These are phyloP conservation scores for Drosophila mulleri DNA, from an alignment of 2,888 invertebrate species.

Conservation along the genomic window DNA sequence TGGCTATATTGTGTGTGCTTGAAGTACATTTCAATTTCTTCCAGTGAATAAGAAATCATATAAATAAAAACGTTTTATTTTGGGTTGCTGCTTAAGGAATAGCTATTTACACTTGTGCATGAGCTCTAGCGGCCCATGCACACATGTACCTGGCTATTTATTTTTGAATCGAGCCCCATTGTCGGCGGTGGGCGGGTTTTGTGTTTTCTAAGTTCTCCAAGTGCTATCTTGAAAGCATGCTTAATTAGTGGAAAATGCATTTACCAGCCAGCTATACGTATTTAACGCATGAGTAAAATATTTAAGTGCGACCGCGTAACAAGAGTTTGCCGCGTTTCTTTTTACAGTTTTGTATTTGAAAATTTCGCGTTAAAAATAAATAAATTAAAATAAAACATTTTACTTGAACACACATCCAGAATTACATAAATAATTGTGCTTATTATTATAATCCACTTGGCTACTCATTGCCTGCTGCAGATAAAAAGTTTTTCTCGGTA, in stretches of 20 bases:
- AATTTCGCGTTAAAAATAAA: constrained; percentile 11
- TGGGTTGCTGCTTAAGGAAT: constrained; percentile 33
- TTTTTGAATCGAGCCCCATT: constrained; percentile 12
- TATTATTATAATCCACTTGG: background rate
- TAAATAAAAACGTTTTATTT: constrained; percentile 39
- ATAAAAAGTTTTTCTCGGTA: constrained; percentile 32
- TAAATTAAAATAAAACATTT: background rate
- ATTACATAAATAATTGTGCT: background rate
- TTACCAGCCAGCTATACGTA: constrained; percentile 1
- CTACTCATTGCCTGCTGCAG: constrained; percentile 13
- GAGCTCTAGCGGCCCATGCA: background rate
- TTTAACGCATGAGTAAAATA: constrained; percentile 13
- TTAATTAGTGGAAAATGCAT: constrained; percentile 29
- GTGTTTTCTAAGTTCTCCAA: background rate
- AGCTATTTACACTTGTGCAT: constrained; percentile 24
- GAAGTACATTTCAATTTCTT: constrained; percentile 38
- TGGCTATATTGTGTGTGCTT: constrained; percentile 12
- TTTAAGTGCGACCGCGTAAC: constrained; percentile 12
- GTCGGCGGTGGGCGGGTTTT: constrained; percentile 5
- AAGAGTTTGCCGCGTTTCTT: constrained; percentile 20
- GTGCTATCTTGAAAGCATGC: constrained; percentile 13
- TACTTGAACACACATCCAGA: background rate
- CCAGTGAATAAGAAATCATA: constrained; percentile 37
- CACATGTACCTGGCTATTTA: constrained; percentile 20
- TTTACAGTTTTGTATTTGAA: constrained; percentile 13